These are phyloP conservation scores for Camponotus fellah DNA, from an alignment of 2,888 invertebrate genomes.

Conservation along the genomic window DNA sequence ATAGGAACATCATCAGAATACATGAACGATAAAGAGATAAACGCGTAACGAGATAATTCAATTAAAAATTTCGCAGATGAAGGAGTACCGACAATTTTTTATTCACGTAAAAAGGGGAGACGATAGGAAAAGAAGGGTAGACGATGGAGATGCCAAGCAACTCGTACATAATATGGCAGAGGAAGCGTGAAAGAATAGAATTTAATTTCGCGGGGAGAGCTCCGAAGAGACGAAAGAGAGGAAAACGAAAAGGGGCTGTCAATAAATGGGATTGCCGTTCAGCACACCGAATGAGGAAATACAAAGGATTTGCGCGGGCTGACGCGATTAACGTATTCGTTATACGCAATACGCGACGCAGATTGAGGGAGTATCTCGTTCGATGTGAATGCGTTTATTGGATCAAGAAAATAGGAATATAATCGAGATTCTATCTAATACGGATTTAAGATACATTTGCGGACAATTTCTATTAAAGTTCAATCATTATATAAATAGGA, in stretches of 20 bases:
- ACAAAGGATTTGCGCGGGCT: constrained; percentile 46
- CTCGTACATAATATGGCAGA: constrained; percentile 47
- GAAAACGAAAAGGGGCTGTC: constrained; percentile 12
- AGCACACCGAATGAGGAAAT: constrained; percentile 45
- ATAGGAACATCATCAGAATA: background rate
- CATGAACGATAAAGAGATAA: constrained; percentile 3
- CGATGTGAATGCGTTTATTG: constrained; percentile 40
- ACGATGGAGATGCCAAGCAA: constrained; percentile 17
- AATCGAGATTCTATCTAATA: constrained; percentile 23
- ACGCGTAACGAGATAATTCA: constrained; percentile 54
- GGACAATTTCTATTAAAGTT: background rate
- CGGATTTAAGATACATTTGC: constrained; percentile 21
- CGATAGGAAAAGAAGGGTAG: background rate
- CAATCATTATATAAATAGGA: background rate
- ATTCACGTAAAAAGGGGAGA: background rate
- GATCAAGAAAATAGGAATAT: constrained; percentile 46
- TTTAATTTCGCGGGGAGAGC: constrained; percentile 64
- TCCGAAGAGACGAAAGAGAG: constrained; percentile 16
- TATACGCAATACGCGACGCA: background rate
- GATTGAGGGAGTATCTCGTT: constrained; percentile 42
- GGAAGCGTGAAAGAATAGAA: constrained; percentile 57
- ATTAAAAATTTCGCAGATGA: constrained; percentile 32
- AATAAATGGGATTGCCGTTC: constrained; percentile 58
- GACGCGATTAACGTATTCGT: constrained; percentile 54
- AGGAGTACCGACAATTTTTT: constrained; percentile 46